These are phyloP conservation scores for Notodonta dromedarius DNA, from an alignment of 2,888 invertebrate genomes.

Conservation along the genomic window DNA sequence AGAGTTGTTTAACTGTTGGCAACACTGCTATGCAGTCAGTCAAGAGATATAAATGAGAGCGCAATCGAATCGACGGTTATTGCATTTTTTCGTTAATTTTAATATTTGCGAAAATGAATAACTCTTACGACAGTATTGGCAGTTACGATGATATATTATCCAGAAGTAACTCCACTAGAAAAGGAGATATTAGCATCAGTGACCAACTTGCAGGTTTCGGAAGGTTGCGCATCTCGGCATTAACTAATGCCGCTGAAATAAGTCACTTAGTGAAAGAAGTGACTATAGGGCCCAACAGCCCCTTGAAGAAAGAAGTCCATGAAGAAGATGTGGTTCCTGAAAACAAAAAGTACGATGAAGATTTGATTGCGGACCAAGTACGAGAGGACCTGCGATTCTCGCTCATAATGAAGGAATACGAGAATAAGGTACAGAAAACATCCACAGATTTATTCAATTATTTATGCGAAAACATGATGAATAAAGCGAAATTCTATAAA, in stretches of 20 bases:
- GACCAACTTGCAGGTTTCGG: constrained; percentile 71
- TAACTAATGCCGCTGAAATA: constrained; percentile 83
- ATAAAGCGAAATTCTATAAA: constrained; percentile 59
- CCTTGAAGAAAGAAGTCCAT: constrained; percentile 42
- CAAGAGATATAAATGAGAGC: too few relatives aligned
- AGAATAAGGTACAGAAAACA: constrained; percentile 58
- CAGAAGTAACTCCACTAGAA: constrained; percentile 42
- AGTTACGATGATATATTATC: constrained; percentile 44
- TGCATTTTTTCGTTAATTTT: background rate
- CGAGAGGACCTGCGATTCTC: constrained; percentile 65
- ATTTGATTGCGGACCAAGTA: constrained; percentile 62
- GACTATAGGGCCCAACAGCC: constrained; percentile 65
- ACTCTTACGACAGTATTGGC: constrained; percentile 40
- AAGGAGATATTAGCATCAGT: constrained; percentile 58
- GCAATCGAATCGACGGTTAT: background rate
- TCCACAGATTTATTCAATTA: constrained; percentile 61
- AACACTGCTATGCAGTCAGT: too few relatives aligned
- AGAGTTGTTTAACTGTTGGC: too few relatives aligned
- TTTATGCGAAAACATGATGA: constrained; percentile 66
- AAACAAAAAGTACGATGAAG: constrained; percentile 49
- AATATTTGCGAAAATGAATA: constrained; percentile 47
- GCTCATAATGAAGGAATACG: constrained; percentile 65
- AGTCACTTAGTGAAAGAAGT: constrained; percentile 78
- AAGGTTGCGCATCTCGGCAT: constrained; percentile 83
- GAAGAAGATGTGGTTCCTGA: constrained; percentile 16